These are phyloP conservation scores for Salvelinus alpinus DNA, from an alignment of 2,113 vertebrate genomes.

Conservation along the genomic window DNA sequence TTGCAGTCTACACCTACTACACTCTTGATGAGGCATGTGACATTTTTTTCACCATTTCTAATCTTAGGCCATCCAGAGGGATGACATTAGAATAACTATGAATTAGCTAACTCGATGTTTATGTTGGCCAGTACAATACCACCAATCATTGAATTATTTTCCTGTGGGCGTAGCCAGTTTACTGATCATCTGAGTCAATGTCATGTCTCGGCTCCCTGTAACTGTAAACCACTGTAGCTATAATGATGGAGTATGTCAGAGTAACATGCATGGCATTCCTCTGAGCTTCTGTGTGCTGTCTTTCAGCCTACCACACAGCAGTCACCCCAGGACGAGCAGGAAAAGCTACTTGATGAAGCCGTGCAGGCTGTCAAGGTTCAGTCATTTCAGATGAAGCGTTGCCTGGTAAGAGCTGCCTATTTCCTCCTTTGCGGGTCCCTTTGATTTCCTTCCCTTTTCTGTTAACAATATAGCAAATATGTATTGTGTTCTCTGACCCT, in stretches of 20 bases:
- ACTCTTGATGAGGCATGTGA: too few species aligned
- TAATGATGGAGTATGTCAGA: background rate
- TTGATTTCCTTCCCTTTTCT: background rate
- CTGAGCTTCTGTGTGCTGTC: slow-evolving; percentile 19
- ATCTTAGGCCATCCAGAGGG: too few species aligned
- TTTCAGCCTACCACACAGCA: slow-evolving; percentile 92
- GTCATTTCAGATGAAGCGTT: slow-evolving; percentile 99
- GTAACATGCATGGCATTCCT: background rate
- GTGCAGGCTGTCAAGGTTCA: slow-evolving; percentile 98
- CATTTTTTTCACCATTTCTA: too few species aligned
- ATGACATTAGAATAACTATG: too few species aligned
- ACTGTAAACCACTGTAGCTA: too few species aligned
- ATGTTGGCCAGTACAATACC: too few species aligned
- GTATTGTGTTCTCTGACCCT: background rate
- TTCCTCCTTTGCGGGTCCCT: background rate
- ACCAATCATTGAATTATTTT: too few species aligned
- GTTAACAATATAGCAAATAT: background rate
- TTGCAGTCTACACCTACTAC: too few species aligned
- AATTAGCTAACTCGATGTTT: too few species aligned
- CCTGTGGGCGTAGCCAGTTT: too few species aligned
- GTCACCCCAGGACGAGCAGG: slow-evolving; percentile 97
- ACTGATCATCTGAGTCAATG: too few species aligned
- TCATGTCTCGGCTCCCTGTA: too few species aligned
- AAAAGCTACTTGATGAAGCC: slow-evolving; percentile 97
- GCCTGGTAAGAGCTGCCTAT: slow-evolving; percentile 80